Percentiles rank a stretch among this genome's conserved stretches.
These are phyloP conservation scores for Clytia hemisphaerica DNA, from an alignment of 30 jellyfish, hydroid and myxozoan species.

Conservation along the genomic window DNA sequence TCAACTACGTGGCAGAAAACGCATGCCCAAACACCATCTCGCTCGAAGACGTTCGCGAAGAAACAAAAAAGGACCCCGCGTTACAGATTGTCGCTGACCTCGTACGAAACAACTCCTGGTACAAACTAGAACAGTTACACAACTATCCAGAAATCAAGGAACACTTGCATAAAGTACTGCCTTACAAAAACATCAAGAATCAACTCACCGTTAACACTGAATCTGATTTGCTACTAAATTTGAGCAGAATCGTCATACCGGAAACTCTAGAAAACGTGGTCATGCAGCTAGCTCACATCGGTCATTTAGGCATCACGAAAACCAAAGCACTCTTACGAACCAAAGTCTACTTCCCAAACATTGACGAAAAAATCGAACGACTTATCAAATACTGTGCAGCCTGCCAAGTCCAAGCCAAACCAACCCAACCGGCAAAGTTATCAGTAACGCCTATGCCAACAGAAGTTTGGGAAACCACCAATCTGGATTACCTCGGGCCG, in stretches of 20 bases:
- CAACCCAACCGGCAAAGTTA: conserved; percentile 29
- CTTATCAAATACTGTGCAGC: conserved; percentile 23
- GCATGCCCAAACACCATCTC: conserved; percentile 28
- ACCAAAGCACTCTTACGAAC: conserved; percentile 19
- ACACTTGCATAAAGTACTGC: no score
- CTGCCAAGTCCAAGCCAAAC: conserved; percentile 33
- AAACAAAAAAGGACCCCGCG: conserved; percentile 20
- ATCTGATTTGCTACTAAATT: not conserved
- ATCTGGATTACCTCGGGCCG: conserved; percentile 37
- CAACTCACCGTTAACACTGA: conserved; percentile 12
- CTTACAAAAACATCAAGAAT: conserved; percentile 10
- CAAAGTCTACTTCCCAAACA: conserved; percentile 35
- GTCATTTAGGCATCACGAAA: conserved; percentile 32
- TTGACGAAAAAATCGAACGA: conserved; percentile 7
- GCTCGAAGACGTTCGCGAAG: conserved; percentile 1
- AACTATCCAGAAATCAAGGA: no score
- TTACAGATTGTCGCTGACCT: conserved; percentile 7
- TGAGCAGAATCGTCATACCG: conserved; percentile 32
- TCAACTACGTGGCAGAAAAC: conserved; percentile 22
- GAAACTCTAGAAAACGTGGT: not conserved
- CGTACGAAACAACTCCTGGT: not conserved
- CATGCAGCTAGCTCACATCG: conserved; percentile 22
- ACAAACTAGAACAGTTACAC: no score
- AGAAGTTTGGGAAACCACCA: conserved; percentile 30
- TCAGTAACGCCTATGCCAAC: conserved; percentile 5